A percentile compares a stretch with the other conserved stretches of the same genome.
Evolutionary conservation across 1,140 invertebrate species (phyloP).

Genomic region (Pogonus chalceus): DNA sequence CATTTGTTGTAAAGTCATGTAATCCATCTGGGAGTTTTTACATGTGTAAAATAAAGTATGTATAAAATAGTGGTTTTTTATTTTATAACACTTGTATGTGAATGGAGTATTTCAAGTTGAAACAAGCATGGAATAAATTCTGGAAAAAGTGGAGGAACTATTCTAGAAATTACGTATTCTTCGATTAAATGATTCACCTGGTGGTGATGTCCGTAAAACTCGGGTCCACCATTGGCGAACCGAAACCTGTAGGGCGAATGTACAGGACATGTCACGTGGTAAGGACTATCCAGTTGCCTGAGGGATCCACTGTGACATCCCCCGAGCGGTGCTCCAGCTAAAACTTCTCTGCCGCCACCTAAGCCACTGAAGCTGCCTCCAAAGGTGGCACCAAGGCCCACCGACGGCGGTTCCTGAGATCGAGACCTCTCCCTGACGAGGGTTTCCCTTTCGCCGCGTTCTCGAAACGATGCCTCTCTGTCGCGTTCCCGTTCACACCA

Average conservation of each 20-base stretch:
- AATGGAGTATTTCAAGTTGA: too few species aligned
- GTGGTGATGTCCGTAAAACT: constrained; percentile 36
- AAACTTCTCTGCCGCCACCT: neutral
- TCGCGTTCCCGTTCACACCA: constrained; percentile 28
- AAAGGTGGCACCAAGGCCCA: neutral
- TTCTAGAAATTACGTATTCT: too few species aligned
- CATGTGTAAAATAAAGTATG: too few species aligned
- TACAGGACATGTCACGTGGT: constrained; percentile 44
- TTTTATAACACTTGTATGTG: too few species aligned
- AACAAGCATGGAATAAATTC: too few species aligned
- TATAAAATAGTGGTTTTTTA: too few species aligned
- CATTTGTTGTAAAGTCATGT: too few species aligned
- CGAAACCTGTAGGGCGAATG: constrained; percentile 53
- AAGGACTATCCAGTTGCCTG: constrained; percentile 9
- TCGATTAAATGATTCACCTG: too few species aligned
- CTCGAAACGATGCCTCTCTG: constrained; percentile 31
- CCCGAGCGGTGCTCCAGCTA: neutral
- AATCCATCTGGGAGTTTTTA: too few species aligned
- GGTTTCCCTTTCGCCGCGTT: constrained; percentile 28
- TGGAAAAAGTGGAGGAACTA: too few species aligned
- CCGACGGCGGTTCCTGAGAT: constrained; percentile 3
- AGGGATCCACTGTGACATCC: constrained; percentile 1
- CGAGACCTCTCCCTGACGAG: constrained; percentile 17
- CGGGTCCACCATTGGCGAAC: constrained; percentile 44
- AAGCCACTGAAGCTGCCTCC: neutral